These are phyloP conservation scores for Aulostomus chinensis DNA, from an alignment of 2,797 vertebrate species.

Conservation along the genomic window DNA sequence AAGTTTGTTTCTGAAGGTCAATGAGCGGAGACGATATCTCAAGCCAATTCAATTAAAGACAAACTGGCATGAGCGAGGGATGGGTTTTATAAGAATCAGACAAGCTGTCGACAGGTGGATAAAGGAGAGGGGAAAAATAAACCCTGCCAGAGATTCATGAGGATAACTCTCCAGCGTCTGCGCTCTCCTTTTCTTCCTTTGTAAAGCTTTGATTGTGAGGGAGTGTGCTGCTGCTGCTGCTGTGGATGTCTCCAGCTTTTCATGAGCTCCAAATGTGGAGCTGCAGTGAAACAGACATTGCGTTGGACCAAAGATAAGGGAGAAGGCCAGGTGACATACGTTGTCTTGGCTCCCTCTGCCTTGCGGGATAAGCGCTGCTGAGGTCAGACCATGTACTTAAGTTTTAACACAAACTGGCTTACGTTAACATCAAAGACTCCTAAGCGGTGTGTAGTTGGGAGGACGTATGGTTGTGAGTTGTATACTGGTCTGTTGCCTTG, in stretches of 20 bases:
- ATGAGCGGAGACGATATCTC: slow-evolving; percentile 50
- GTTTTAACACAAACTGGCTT: slow-evolving; percentile 22
- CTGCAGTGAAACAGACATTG: slow-evolving; percentile 52
- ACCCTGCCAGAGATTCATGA: slow-evolving; percentile 62
- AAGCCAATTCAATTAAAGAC: slow-evolving; percentile 62
- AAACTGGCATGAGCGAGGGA: slow-evolving; percentile 47
- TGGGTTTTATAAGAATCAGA: slow-evolving; percentile 65
- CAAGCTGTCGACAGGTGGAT: slow-evolving; percentile 68
- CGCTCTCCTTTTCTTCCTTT: slow-evolving; percentile 61
- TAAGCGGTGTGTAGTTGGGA: background rate
- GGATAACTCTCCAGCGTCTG: slow-evolving; percentile 63
- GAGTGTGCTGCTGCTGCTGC: slow-evolving; percentile 65
- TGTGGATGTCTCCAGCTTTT: slow-evolving; percentile 60
- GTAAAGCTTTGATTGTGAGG: slow-evolving; percentile 67
- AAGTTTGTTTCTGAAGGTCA: slow-evolving; percentile 69
- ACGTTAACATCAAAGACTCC: slow-evolving; percentile 2
- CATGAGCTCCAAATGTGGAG: slow-evolving; percentile 47
- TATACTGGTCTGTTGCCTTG: too few relatives aligned
- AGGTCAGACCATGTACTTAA: slow-evolving; percentile 28
- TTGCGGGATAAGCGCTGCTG: slow-evolving; percentile 33
- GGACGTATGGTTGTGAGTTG: slow-evolving; percentile 2
- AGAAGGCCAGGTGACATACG: slow-evolving; percentile 57
- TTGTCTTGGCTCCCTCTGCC: slow-evolving; percentile 40
- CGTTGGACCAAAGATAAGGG: slow-evolving; percentile 54
- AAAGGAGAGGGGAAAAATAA: slow-evolving; percentile 37